phyloP scores from a whole-genome alignment of 2,113 vertebrate species.

The Bothrops jararaca region DNA sequence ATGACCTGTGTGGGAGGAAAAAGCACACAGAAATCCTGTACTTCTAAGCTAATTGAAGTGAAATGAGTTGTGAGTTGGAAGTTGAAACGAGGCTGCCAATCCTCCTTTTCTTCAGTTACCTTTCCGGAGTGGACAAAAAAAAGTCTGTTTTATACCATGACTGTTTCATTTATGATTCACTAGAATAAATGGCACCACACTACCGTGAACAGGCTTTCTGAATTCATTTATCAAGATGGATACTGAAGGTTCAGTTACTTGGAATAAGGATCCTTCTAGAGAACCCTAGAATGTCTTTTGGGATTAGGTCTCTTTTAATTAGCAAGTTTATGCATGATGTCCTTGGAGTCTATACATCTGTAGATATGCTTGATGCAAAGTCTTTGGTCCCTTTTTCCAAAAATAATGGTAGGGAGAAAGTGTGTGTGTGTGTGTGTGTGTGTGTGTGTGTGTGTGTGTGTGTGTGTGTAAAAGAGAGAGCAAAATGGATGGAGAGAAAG shows the following conservation, averaged over 20 bases:
- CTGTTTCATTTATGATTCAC: conserved; percentile 68
- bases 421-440: too few relatives aligned
- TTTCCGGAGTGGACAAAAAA: conserved; percentile 5
- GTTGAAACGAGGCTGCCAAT: background rate
- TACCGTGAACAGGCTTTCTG: conserved; percentile 55
- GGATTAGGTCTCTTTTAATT: conserved; percentile 55
- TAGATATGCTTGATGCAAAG: conserved; percentile 45
- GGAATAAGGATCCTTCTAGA: conserved; percentile 41
- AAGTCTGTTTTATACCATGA: conserved; percentile 54
- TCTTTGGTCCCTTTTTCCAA: conserved; percentile 30
- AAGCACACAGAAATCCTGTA: background rate
- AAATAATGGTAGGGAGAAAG: background rate
- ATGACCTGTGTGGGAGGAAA: background rate
- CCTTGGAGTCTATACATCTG: conserved; percentile 50
- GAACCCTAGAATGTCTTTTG: conserved; percentile 49
- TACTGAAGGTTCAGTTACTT: conserved; percentile 56
- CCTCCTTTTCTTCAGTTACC: background rate
- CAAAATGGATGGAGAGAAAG: too few relatives aligned
- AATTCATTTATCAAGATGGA: conserved; percentile 64
- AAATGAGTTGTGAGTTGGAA: conserved; percentile 8
- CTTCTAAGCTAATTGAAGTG: conserved; percentile 21
- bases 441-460: too few relatives aligned
- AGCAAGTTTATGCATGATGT: conserved; percentile 55
- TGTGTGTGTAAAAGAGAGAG: too few relatives aligned
- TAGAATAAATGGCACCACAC: conserved; percentile 60